phyloP scores from a whole-genome alignment of 1,140 invertebrate genomes.

The Bombus terrestris region DNA sequence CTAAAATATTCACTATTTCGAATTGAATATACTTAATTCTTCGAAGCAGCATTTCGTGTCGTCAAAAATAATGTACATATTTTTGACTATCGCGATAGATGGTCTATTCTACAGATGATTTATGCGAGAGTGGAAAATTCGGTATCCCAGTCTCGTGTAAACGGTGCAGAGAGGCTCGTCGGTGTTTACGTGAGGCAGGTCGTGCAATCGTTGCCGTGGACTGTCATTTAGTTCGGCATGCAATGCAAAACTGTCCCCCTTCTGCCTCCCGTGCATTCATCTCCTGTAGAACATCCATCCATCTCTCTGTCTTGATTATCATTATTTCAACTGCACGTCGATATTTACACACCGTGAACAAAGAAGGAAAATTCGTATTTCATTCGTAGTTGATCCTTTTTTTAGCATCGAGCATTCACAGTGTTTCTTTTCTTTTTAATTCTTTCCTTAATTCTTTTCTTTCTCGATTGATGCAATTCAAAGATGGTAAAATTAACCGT shows the following conservation, averaged over 20 bases:
- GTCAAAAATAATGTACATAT: background rate
- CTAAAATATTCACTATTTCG: background rate
- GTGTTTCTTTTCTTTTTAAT: background rate
- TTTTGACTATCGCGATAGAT: background rate
- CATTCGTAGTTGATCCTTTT: too few relatives aligned
- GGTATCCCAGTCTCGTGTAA: constrained; percentile 5
- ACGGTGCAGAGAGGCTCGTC: constrained; percentile 14
- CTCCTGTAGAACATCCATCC: background rate
- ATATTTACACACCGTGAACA: background rate
- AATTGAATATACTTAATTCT: background rate
- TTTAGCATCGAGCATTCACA: too few relatives aligned
- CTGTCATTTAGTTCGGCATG: constrained; percentile 22
- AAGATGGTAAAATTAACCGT: background rate
- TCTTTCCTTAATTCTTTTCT: background rate
- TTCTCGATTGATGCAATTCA: background rate
- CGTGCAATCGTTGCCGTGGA: constrained; percentile 16
- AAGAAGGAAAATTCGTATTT: background rate
- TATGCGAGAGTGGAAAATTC: constrained; percentile 25
- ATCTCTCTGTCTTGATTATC: constrained; percentile 24
- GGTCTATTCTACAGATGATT: constrained; percentile 8
- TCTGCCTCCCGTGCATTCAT: constrained; percentile 15
- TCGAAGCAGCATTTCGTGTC: background rate
- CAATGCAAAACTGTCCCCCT: constrained; percentile 29
- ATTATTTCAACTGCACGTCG: background rate
- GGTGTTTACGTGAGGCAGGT: constrained; percentile 18